Evolutionary conservation across 1,140 invertebrate species (phyloP), one percentile per base, ranked within the genome.

Genomic region (Neodiprion pinetum): DNA sequence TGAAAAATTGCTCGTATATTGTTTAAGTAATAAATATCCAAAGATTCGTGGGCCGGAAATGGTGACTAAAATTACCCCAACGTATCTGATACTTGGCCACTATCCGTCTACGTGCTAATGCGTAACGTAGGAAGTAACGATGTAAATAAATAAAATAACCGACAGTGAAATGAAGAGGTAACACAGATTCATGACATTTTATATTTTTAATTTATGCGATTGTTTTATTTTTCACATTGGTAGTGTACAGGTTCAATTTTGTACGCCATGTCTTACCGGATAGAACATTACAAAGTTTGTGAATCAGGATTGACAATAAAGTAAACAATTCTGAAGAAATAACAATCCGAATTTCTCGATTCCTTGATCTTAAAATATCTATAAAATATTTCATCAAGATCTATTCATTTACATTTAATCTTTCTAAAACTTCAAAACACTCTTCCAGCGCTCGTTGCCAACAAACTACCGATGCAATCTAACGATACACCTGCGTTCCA

Each of bases 191-290:
- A 9, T 61, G 53, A 17, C 4, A 9, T 61, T 61, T 61, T 40
- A 61, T 61, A 61, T 61, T 61, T 61, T 61, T 61, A 61, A 61
- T 61, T 61, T 61, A 61, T 61, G 4, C 28, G 28, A 40, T 40
- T 40, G 1, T 40, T 61, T 61, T 17, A 7, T 61, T 17, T 61
- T 17, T 61, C 53, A 61, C n/a, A 61, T 61, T 61, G 17, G 11
- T 61, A 61, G 53, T 61, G 53, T 61, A 61, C 53, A 61, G 53
- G 7, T 61, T 61, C 11, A 61, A 61, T 61, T 61, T 61, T 61
- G 11, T 61, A 61, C n/a, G 53, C 9, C 53, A 14, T 17, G n/a
- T 40, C 28, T 40, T 40, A 40, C 28, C 1, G 28, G 1, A 40
- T 40, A 40, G 28, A 40, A 40, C 28, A 40, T 40, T 40, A 40